Conservation (phyloP, 2,113 vertebrate species). For the Mionectes macconnelli region DNA sequence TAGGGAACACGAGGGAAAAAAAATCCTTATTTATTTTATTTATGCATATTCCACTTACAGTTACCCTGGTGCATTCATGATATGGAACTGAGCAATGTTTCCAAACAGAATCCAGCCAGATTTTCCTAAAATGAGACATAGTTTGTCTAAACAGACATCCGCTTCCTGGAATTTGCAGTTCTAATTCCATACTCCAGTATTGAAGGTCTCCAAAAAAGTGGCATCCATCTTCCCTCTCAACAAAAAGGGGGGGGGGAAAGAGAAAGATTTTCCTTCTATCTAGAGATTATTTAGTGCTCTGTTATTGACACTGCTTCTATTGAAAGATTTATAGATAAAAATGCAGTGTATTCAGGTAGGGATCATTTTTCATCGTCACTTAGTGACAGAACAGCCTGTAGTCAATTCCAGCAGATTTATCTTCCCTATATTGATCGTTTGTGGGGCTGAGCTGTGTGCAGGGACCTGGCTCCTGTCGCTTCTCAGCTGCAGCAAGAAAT, state of each 20-base stretch:
- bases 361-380: conserved; percentile 77
- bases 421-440: conserved; percentile 73
- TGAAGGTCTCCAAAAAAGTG: conserved; percentile 61
- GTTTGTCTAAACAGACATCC: conserved; percentile 18
- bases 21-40: conserved; percentile 30
- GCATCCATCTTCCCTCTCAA: conserved; percentile 63
- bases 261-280: conserved; percentile 61
- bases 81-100: background rate
- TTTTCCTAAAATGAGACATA: conserved; percentile 4
- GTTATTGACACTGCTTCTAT: conserved; percentile 72
- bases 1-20: background rate
- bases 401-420: conserved; percentile 76
- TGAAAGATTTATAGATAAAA: conserved; percentile 79
- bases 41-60: conserved; percentile 13
- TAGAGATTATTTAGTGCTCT: conserved; percentile 76
- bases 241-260: background rate
- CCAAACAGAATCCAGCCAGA: background rate
- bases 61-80: background rate
- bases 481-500: background rate
- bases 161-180: conserved; percentile 57
- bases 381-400: conserved; percentile 72
- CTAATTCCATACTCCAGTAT: conserved; percentile 57
- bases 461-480: background rate
- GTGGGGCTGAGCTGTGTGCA: conserved; percentile 40
- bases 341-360: conserved; percentile 69